A percentile compares a stretch with the other conserved stretches of the same genome.
phyloP scores from a whole-genome alignment of 1,140 invertebrate genomes.

The Aphis craccivora region DNA sequence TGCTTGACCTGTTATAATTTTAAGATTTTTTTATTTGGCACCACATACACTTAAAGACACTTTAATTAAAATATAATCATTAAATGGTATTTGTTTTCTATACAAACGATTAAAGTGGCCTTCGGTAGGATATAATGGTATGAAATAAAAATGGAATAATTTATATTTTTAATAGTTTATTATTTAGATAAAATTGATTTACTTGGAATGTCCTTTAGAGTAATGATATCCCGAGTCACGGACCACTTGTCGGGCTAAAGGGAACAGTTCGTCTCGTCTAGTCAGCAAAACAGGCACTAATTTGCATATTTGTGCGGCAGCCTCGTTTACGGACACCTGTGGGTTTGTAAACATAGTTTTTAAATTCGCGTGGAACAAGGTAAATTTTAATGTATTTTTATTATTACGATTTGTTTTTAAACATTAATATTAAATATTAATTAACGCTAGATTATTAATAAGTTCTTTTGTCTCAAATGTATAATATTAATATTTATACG shows the following conservation, averaged over 20 bases:
- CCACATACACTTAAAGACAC: background rate
- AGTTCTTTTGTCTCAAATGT: background rate
- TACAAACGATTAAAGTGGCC: background rate
- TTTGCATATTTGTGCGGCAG: constrained; percentile 92
- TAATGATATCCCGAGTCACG: constrained; percentile 91
- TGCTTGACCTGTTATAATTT: constrained; percentile 20
- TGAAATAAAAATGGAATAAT: background rate
- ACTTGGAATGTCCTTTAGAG: constrained; percentile 79
- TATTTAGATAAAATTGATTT: constrained; percentile 54
- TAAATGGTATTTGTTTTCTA: background rate
- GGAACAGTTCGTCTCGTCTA: constrained; percentile 92
- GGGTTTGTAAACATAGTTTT: constrained; percentile 50
- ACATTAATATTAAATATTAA: background rate
- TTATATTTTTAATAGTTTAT: background rate
- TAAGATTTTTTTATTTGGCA: background rate
- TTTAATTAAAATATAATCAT: background rate
- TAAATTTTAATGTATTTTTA: background rate
- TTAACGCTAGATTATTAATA: background rate
- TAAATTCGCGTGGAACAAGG: background rate
- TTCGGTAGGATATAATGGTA: background rate
- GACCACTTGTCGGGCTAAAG: constrained; percentile 92
- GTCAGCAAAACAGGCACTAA: constrained; percentile 89
- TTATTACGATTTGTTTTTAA: background rate
- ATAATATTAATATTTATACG: background rate
- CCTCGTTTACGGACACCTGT: constrained; percentile 93